These are phyloP conservation scores for Garrulus glandarius DNA, from an alignment of 2,797 vertebrate genomes.

Conservation along the genomic window DNA sequence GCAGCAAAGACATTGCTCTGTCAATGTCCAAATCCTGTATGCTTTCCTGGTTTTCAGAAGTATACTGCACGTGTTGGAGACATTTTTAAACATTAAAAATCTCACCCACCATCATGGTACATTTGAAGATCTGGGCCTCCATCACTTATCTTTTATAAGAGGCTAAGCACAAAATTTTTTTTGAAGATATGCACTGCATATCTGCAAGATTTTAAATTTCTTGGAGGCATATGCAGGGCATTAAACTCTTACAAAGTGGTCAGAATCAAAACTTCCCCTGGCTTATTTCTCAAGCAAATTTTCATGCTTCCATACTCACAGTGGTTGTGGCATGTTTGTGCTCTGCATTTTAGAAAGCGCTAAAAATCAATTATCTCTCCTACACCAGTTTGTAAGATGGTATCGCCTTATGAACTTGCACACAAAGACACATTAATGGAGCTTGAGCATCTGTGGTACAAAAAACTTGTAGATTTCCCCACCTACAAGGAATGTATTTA, in stretches of 20 bases:
- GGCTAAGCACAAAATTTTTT: neutral
- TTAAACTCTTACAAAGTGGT: neutral
- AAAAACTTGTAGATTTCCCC: neutral
- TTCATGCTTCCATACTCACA: neutral
- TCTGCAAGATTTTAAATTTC: neutral
- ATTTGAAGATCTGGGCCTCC: neutral
- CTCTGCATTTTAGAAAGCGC: neutral
- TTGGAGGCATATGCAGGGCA: neutral
- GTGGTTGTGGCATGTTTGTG: neutral
- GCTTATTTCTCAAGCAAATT: neutral
- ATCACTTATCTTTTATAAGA: neutral
- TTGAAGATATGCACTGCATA: neutral
- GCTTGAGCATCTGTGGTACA: neutral
- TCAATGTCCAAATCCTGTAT: neutral
- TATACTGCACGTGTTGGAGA: fast-evolving
- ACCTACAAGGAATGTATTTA: conserved; percentile 14
- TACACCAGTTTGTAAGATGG: neutral
- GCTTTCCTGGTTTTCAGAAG: neutral
- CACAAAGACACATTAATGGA: neutral
- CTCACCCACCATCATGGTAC: neutral
- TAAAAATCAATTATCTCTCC: neutral
- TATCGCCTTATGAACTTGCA: neutral
- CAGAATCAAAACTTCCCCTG: neutral
- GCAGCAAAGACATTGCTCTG: neutral
- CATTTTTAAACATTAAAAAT: neutral